Evolutionary conservation across 2,797 vertebrate species (phyloP), one percentile per base, ranked within the genome.

Genomic region (Alauda arvensis): DNA sequence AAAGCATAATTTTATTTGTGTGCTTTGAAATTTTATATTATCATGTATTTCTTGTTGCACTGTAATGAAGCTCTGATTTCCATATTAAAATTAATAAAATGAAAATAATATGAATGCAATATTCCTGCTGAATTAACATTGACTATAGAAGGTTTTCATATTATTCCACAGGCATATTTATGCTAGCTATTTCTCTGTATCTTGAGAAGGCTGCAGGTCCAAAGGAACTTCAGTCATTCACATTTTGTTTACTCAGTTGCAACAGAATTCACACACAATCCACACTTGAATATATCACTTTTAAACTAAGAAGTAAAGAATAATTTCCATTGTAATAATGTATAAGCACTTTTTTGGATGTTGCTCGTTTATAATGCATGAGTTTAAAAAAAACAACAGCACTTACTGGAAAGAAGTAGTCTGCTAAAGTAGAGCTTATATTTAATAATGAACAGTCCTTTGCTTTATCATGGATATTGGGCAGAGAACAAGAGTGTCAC

Each of bases 81-180:
- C 92, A 91, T 93, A 93, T 81, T 90, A 91, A 92, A 92, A 94
- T 94, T 95, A 94, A 94, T 95, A 85, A 94, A 93, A 92, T 87
- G 77, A 89, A 91, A 94, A 88, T 87, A 85, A 72, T 19, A 76
- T 19, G 53, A 91, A 78, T 74, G 37, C 15, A 80, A 83, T 93
- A 90, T 91, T 90, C 61, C 67, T 87, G 34, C 60, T 94, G 88
- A 91, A 94, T 93, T 34, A 88, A 83, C 45, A 69, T 57, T 83
- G 68, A 90, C 65, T 91, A 56, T 17, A 70, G 34, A 85, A 80
- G 33, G 20, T 57, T 94, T 88, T 81, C 39, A 12, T 83, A 87
- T 87, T 92, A 66, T 88, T 93, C 55, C 42, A 51, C 39, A 60
- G 46, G 34, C 74, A 45, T 93, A 79, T 85, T 85, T 79, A 88